phyloP scores from a whole-genome alignment of 2,113 vertebrate species.

The Eudyptes chrysolophus region DNA sequence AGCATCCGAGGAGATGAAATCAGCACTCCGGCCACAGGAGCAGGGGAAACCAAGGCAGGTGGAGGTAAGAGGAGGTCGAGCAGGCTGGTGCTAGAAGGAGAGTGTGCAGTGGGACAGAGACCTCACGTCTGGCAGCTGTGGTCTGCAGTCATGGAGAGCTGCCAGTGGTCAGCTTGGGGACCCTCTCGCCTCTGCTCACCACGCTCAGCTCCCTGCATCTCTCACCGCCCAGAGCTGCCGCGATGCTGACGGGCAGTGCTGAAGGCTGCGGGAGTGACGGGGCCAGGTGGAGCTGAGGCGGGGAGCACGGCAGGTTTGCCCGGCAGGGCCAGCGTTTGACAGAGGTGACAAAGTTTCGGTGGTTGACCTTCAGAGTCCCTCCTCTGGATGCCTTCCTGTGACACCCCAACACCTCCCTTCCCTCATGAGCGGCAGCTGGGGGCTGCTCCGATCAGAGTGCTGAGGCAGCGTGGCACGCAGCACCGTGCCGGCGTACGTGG shows the following conservation, averaged over 20 bases:
- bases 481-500: rapidly evolving
- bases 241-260: rapidly evolving
- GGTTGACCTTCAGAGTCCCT: not conserved
- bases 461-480: rapidly evolving
- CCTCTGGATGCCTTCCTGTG: not conserved
- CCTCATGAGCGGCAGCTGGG: rapidly evolving
- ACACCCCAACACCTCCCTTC: not conserved
- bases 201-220: rapidly evolving
- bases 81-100: not conserved
- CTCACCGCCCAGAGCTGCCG: rapidly evolving
- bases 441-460: not conserved
- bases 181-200: not conserved
- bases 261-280: rapidly evolving
- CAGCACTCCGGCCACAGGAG: not conserved
- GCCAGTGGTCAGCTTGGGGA: not conserved
- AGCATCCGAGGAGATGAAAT: rapidly evolving
- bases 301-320: not conserved
- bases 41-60: not conserved
- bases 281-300: rapidly evolving
- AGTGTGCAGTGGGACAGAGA: rapidly evolving
- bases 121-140: rapidly evolving
- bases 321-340: rapidly evolving
- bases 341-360: rapidly evolving
- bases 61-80: not conserved
- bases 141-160: not conserved